Conservation (phyloP, 1,140 invertebrate species). For the Episyrphus balteatus region DNA sequence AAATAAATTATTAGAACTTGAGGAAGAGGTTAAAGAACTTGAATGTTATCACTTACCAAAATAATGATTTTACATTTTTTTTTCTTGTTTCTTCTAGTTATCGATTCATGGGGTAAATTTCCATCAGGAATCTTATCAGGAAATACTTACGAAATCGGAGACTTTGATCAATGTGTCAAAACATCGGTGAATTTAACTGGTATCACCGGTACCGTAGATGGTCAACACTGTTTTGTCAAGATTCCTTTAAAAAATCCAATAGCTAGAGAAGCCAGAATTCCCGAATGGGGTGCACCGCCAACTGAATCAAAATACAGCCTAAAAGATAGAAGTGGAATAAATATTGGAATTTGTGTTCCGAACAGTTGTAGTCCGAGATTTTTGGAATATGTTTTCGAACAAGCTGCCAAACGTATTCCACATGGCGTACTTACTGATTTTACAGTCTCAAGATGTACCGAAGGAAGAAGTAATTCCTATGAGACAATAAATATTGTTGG, state of each 20-base stretch:
- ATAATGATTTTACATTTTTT: too few relatives aligned
- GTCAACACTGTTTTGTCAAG: background rate
- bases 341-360: background rate
- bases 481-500: too few relatives aligned
- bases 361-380: background rate
- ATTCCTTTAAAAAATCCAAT: too few relatives aligned
- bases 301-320: too few relatives aligned
- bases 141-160: background rate
- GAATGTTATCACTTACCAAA: too few relatives aligned
- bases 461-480: too few relatives aligned
- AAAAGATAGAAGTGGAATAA: background rate
- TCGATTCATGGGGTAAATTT: conserved; percentile 2
- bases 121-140: background rate
- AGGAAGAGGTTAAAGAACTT: too few relatives aligned
- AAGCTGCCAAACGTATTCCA: background rate
- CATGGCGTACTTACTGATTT: background rate
- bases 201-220: too few relatives aligned
- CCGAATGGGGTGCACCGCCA: too few relatives aligned
- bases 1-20: too few relatives aligned
- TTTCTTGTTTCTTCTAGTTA: background rate
- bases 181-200: background rate
- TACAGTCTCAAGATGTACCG: too few relatives aligned
- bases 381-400: background rate
- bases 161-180: conserved; percentile 3
- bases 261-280: too few relatives aligned